These are phyloP conservation scores for Morbakka virulenta DNA, from an alignment of 30 jellyfish, hydroid and myxozoan genomes.

Conservation along the genomic window DNA sequence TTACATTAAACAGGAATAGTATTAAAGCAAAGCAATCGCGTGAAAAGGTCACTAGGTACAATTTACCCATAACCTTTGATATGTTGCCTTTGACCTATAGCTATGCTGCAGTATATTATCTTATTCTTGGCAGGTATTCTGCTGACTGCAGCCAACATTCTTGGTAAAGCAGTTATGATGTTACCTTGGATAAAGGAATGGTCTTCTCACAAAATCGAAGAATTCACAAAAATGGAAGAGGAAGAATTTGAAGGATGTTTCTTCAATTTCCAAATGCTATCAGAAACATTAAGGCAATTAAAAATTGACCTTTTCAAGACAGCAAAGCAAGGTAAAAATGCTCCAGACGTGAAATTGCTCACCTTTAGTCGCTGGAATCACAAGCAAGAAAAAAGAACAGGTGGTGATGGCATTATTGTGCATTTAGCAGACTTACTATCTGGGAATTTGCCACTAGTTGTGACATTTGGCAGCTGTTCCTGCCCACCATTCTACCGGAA, in stretches of 20 bases:
- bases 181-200: constrained; percentile 2
- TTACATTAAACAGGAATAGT: too few species aligned
- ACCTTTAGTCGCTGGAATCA: background rate
- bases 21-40: too few species aligned
- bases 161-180: background rate
- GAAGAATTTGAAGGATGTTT: constrained; percentile 37
- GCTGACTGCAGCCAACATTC: background rate
- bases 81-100: background rate
- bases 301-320: constrained; percentile 14
- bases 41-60: too few species aligned
- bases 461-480: constrained; percentile 89
- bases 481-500: constrained; percentile 86
- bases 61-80: too few species aligned
- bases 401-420: background rate
- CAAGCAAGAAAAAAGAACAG: background rate
- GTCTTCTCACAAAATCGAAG: background rate
- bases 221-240: background rate
- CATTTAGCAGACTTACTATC: constrained; percentile 6
- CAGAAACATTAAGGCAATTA: background rate
- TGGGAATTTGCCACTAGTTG: constrained; percentile 68
- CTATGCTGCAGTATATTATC: background rate
- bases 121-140: too few species aligned
- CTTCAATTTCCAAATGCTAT: constrained; percentile 36
- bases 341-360: constrained; percentile 21
- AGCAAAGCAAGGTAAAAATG: constrained; percentile 14